A percentile compares a stretch with the other conserved stretches of the same genome.
phyloP scores from a whole-genome alignment of 2,888 invertebrate species.

The Conchocele bisecta region DNA sequence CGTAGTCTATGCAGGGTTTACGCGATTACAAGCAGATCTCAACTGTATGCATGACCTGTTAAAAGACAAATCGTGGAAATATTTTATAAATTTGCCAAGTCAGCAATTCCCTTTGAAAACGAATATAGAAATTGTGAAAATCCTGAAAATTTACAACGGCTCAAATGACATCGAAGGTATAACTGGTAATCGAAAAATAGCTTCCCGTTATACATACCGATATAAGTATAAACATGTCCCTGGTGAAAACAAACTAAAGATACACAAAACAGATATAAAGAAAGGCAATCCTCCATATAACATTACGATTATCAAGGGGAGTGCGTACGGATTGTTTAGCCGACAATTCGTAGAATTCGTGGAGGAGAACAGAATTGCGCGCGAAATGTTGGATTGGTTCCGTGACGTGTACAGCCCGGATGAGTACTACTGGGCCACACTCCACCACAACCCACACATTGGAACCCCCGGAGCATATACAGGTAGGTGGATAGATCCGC shows the following conservation, averaged over 20 bases:
- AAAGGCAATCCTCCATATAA: slow-evolving; percentile 59
- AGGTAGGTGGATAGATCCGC: no score
- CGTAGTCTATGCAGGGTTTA: slow-evolving; percentile 79
- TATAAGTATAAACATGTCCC: slow-evolving; percentile 53
- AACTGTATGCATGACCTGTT: slow-evolving; percentile 80
- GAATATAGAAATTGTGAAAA: slow-evolving; percentile 79
- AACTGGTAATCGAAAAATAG: slow-evolving; percentile 64
- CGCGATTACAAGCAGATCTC: slow-evolving; percentile 79
- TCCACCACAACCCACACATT: slow-evolving; percentile 78
- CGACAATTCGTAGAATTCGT: slow-evolving; percentile 78
- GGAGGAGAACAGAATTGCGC: slow-evolving; percentile 67
- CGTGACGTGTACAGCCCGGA: slow-evolving; percentile 78
- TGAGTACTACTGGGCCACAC: slow-evolving; percentile 81
- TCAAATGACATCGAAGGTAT: slow-evolving; percentile 81
- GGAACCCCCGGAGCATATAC: slow-evolving; percentile 77
- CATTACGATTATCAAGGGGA: slow-evolving; percentile 75
- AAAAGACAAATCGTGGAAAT: slow-evolving; percentile 73
- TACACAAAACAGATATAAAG: slow-evolving; percentile 36
- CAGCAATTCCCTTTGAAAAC: slow-evolving; percentile 81
- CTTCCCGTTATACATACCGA: slow-evolving; percentile 47
- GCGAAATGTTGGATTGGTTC: slow-evolving; percentile 78
- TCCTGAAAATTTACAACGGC: slow-evolving; percentile 80
- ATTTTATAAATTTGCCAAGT: slow-evolving; percentile 81
- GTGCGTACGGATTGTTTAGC: slow-evolving; percentile 81
- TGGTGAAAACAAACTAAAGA: slow-evolving; percentile 27